Conservation (phyloP, 2,113 vertebrate species). For the Morone saxatilis region DNA sequence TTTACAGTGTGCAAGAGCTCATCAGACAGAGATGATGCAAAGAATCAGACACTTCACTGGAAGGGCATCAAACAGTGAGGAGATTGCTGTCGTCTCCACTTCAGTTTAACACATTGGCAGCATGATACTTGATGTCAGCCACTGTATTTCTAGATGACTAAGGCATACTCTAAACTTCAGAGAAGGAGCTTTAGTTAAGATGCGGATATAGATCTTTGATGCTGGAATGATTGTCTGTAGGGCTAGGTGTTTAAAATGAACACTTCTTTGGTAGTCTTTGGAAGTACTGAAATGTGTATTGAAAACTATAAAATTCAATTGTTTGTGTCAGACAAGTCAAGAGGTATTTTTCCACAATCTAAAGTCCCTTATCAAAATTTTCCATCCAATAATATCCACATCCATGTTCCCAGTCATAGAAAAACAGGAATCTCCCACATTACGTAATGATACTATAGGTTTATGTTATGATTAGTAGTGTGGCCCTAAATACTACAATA, state of each 20-base stretch:
- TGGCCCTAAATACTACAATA: neutral
- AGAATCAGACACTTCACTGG: slow-evolving; percentile 29
- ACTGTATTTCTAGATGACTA: slow-evolving; percentile 20
- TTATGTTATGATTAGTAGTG: neutral
- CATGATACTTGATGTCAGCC: slow-evolving; percentile 14
- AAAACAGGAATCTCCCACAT: neutral
- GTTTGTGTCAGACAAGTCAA: neutral
- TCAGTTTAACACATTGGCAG: slow-evolving; percentile 6
- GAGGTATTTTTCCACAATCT: too few relatives aligned
- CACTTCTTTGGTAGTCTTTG: neutral
- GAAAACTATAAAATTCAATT: neutral
- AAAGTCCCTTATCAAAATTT: too few relatives aligned
- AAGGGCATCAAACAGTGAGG: slow-evolving; percentile 7
- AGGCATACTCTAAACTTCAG: neutral
- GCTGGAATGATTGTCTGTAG: neutral
- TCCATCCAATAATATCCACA: too few relatives aligned
- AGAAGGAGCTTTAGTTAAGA: neutral
- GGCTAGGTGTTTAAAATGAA: neutral
- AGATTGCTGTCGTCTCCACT: slow-evolving; percentile 21
- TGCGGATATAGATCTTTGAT: neutral
- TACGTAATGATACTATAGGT: neutral
- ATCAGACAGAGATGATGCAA: slow-evolving; percentile 37
- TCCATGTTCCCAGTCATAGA: neutral
- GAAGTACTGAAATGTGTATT: neutral
- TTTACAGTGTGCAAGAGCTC: neutral